Base-by-base conservation (phyloP, 1,140 invertebrate genomes). In the Macrobrachium rosenbergii region DNA sequence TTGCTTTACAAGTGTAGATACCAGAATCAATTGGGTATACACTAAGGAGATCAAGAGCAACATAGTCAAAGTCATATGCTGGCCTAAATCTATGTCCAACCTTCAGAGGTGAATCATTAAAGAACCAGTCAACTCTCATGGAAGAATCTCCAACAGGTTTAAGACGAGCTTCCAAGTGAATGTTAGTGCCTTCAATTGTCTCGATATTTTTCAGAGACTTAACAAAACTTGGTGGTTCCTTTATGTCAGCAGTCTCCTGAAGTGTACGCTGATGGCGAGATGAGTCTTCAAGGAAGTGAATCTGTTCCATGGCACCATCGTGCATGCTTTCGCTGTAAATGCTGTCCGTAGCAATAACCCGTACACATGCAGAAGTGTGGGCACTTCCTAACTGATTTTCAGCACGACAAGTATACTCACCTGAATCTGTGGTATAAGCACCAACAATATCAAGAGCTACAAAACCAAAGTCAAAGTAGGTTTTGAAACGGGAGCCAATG, bases 1-100 rank as follows among this genome's bases (percentile, higher is more conserved):
- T 94, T 2, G 97, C 97, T 92, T 96, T 96, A 90, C 97, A 98
- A 10, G 96, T 98, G 91, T 98, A 99, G 0, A 99, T 96, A 21
- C 99, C 99, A 37, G 97, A 98, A 92, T 99, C 99, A 91, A 98
- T 96, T 60, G 98, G 97, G 91, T 99, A 99, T 8, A 98, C 97
- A 90, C 97, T 97, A 3, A 99, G 92, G 58, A 99, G 95, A 92
- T 99, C 98, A 45, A 99, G 92, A 60, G 97, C 97, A 11, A 99
- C 98, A 91, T 99, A 99, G 91, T 99, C 98, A 92, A 99, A 99
- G 92, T 99, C 98, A 92, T 99, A 97, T 5, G 97, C 96, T 73
- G 98, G 98, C 92, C 97, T 94, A 93, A 99, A 99, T 87, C 98
- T 94, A 91, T 99, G 97, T 19, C 98, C 23, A 96, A 81, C 90